Percentiles rank a stretch among this genome's conserved stretches.
Evolutionary conservation across 2,113 vertebrate species (phyloP).

Genomic region (Trachemys scripta): DNA sequence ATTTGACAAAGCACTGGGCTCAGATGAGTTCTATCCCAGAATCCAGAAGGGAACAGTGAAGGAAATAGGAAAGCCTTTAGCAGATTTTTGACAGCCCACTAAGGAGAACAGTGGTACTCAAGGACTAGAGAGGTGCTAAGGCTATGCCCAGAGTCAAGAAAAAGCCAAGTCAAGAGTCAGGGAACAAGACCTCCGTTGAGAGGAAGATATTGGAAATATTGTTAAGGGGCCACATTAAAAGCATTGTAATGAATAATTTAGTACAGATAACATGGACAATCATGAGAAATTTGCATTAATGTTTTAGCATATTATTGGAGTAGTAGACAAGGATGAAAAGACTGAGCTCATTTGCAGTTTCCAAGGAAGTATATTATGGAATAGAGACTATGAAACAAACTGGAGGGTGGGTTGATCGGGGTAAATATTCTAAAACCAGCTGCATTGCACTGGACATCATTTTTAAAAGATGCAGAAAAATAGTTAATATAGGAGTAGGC

Average conservation of each 20-base stretch:
- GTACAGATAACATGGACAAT: not conserved
- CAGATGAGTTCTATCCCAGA: constrained; percentile 66
- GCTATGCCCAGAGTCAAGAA: constrained; percentile 40
- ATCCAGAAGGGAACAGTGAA: constrained; percentile 68
- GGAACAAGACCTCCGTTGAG: not conserved
- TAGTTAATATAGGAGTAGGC: not conserved
- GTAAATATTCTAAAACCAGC: not conserved
- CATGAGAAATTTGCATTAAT: not conserved
- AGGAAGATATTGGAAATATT: constrained; percentile 58
- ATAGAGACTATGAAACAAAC: not conserved
- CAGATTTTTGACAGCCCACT: constrained; percentile 53
- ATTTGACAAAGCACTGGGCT: constrained; percentile 67
- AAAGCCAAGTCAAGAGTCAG: constrained; percentile 41
- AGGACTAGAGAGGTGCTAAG: constrained; percentile 40
- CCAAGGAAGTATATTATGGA: not conserved
- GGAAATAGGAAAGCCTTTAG: constrained; percentile 62
- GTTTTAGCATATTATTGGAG: not conserved
- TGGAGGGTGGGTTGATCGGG: not conserved
- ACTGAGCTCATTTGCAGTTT: not conserved
- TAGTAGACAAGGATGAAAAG: constrained; percentile 7
- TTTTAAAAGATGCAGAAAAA: not conserved
- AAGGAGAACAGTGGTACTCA: constrained; percentile 18
- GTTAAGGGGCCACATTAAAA: not conserved
- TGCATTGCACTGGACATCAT: not conserved
- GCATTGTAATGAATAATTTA: constrained; percentile 46